Base-by-base conservation (phyloP, 1,140 invertebrate genomes). In the Microplitis mediator region DNA sequence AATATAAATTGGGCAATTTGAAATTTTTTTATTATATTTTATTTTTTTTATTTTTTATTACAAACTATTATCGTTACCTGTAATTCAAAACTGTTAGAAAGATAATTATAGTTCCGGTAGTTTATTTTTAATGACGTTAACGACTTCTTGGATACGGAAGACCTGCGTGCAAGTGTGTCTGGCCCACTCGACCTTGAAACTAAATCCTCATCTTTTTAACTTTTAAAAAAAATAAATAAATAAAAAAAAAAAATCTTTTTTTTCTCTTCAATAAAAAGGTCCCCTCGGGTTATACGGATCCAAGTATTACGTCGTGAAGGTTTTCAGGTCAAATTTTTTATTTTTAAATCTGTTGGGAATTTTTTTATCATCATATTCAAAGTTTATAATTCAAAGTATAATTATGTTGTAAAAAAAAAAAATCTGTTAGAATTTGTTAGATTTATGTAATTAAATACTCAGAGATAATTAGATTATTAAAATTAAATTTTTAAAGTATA, bases 121-220 rank as follows among this genome's bases (percentile, higher is more conserved):
- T 69, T 69, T 69, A 69, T 69, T 69, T 69, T 60, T 69, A 69
- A 69, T 69, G 58, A 69, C 67, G 54, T 45, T 69, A 69, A 69
- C 56, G 36, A 69, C 67, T 69, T 69, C 67, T 52, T 61, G 67
- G 67, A 69, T 69, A 69, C 54, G 54, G 67, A 69, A 69, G 67
- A 69, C 58, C 32, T 61, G 56, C 34, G 54, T 58, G 56, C 31
- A 16, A 14, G 52, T 23, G 31, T 31, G 58, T 61, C 58, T 61
- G 58, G 58, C 31, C 58, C 58, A 32, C 58, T 61, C 58, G 58
- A 61, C 58, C 58, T 61, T 61, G 58, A 61, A 61, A 61, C 58
- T 61, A 61, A 61, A 61, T 61, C 8, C 58, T 31, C 14, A 31
- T 31, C 6, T 61, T 16, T 61, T 31, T 61, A 31, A 6, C 23